These are phyloP conservation scores for Pseudolycoriella hygida DNA, from an alignment of 2,888 invertebrate genomes.

Conservation along the genomic window DNA sequence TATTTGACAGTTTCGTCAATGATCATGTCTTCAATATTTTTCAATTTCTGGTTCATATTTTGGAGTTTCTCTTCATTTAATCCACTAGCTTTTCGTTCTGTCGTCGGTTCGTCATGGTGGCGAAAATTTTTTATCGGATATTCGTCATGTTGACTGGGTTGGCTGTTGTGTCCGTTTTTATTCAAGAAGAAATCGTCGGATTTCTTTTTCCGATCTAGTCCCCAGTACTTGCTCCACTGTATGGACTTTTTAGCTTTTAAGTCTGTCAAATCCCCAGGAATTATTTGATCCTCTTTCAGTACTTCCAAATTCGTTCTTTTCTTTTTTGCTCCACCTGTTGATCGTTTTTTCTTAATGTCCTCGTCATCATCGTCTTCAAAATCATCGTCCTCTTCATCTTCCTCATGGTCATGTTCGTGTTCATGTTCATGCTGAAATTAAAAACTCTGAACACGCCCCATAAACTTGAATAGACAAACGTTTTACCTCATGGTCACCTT, in stretches of 20 bases:
- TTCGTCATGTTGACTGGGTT: slow-evolving; percentile 2
- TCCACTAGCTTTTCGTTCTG: slow-evolving; percentile 11
- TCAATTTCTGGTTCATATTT: slow-evolving; percentile 53
- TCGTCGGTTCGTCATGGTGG: slow-evolving; percentile 14
- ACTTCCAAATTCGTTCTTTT: slow-evolving; percentile 16
- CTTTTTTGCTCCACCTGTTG: slow-evolving; percentile 14
- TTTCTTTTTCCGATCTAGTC: slow-evolving; percentile 62
- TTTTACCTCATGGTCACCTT: slow-evolving; percentile 15
- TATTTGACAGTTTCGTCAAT: slow-evolving; percentile 63
- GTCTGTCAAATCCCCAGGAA: slow-evolving; percentile 32
- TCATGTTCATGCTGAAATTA: slow-evolving; percentile 11
- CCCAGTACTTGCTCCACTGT: slow-evolving; percentile 77
- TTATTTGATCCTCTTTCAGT: slow-evolving; percentile 15
- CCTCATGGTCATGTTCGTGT: slow-evolving; percentile 22
- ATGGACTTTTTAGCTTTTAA: slow-evolving; percentile 59
- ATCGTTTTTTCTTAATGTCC: slow-evolving; percentile 28
- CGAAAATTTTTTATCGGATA: too few relatives aligned
- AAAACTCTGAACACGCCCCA: too few relatives aligned
- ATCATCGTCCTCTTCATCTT: slow-evolving; percentile 21
- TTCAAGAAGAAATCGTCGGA: slow-evolving; percentile 19
- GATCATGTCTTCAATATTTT: slow-evolving; percentile 57
- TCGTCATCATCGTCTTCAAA: slow-evolving; percentile 23
- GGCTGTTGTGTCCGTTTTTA: slow-evolving; percentile 16
- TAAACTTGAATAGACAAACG: too few relatives aligned
- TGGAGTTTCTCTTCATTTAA: slow-evolving; percentile 40